Evolutionary conservation across 2,113 vertebrate species (phyloP).

Genomic region (Andinoacara biseriatus): DNA sequence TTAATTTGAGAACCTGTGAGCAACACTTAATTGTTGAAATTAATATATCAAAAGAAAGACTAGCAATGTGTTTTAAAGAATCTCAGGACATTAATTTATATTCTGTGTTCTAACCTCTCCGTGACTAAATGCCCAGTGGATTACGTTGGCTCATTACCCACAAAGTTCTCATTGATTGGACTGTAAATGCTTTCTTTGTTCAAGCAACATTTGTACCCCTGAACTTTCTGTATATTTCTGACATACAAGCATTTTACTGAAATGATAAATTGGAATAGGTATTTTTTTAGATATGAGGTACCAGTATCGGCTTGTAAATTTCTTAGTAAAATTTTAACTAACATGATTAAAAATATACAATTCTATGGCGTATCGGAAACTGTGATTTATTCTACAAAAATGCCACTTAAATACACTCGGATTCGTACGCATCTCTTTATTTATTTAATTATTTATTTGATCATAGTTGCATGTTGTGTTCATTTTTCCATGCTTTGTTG

Average conservation of each 20-base stretch:
- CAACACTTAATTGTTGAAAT: neutral
- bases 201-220: neutral
- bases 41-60: neutral
- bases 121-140: neutral
- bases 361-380: neutral
- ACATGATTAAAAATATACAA: slow-evolving; percentile 1
- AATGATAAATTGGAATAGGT: too few relatives aligned
- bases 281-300: neutral
- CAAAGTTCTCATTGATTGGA: neutral
- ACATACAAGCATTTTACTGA: too few relatives aligned
- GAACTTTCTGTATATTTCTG: neutral
- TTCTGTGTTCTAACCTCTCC: neutral
- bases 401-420: neutral
- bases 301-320: neutral
- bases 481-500: slow-evolving; percentile 40
- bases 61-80: slow-evolving; percentile 1
- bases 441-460: slow-evolving; percentile 27
- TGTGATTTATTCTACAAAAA: neutral
- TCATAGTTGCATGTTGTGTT: slow-evolving; percentile 42
- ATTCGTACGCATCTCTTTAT: slow-evolving; percentile 19
- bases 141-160: neutral
- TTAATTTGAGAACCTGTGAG: neutral
- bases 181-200: slow-evolving; percentile 5
- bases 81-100: neutral
- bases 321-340: neutral